phyloP scores from a whole-genome alignment of 2,797 vertebrate species.

The Anolis apletophallus region DNA sequence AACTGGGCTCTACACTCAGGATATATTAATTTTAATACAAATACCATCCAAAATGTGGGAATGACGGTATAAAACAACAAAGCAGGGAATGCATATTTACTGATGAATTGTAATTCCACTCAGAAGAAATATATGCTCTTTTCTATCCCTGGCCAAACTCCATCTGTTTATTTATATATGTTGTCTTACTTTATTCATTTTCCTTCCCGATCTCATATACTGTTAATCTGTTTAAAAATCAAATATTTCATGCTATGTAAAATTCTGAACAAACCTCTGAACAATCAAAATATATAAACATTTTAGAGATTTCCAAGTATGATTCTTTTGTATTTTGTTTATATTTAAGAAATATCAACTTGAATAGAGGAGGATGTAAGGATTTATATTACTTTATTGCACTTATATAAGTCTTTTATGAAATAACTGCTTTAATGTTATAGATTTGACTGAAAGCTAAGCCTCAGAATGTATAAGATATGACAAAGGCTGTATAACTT shows the following conservation, averaged over 20 bases:
- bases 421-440: background rate
- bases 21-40: background rate
- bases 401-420: background rate
- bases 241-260: background rate
- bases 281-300: background rate
- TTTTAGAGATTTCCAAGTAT: background rate
- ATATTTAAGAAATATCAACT: background rate
- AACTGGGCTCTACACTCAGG: background rate
- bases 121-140: background rate
- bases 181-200: background rate
- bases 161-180: background rate
- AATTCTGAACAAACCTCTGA: background rate
- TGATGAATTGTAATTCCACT: background rate
- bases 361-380: background rate
- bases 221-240: background rate
- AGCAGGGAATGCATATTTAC: background rate
- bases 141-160: background rate
- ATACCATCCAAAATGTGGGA: too few species aligned
- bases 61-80: too few species aligned
- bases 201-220: background rate
- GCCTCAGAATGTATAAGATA: constrained; percentile 14
- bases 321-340: background rate
- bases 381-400: background rate
- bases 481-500: constrained; percentile 18
- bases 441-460: background rate